Percentiles rank a stretch among this genome's conserved stretches.
Conservation (phyloP, 2,113 vertebrate genomes). For the Saguinus midas region DNA sequence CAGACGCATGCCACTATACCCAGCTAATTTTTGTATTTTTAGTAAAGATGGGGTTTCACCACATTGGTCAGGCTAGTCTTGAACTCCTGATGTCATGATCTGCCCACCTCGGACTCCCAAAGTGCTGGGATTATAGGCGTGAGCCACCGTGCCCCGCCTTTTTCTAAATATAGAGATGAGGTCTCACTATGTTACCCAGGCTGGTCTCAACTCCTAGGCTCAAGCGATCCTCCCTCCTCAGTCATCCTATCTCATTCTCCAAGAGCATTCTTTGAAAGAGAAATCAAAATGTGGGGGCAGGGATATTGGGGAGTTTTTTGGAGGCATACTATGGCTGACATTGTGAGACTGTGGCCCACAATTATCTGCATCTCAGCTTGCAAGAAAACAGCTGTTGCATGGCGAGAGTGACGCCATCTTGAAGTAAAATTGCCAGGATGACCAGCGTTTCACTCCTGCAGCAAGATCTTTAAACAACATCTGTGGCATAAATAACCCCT, state of each 20-base stretch:
- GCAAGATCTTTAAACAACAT: neutral
- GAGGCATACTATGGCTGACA: neutral
- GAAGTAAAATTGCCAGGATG: neutral
- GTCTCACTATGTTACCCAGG: no score
- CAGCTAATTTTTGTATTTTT: no score
- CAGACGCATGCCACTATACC: no score
- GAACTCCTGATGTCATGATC: no score
- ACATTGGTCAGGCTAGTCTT: no score
- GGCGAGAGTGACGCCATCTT: neutral
- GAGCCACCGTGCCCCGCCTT: no score
- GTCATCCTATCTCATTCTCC: neutral
- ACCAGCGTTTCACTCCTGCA: neutral
- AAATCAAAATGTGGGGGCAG: neutral
- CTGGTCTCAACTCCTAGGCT: no score
- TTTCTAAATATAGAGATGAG: no score
- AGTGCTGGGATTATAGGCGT: no score
- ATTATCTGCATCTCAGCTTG: neutral
- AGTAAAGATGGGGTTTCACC: no score
- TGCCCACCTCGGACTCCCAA: no score
- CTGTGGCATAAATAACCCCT: neutral
- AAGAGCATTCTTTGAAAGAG: neutral
- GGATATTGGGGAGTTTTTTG: neutral
- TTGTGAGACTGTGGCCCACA: rapidly evolving
- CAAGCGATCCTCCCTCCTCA: neutral
- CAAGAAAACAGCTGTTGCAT: neutral